These are phyloP conservation scores for Bugula neritina DNA, from an alignment of 2,888 invertebrate species.

Conservation along the genomic window DNA sequence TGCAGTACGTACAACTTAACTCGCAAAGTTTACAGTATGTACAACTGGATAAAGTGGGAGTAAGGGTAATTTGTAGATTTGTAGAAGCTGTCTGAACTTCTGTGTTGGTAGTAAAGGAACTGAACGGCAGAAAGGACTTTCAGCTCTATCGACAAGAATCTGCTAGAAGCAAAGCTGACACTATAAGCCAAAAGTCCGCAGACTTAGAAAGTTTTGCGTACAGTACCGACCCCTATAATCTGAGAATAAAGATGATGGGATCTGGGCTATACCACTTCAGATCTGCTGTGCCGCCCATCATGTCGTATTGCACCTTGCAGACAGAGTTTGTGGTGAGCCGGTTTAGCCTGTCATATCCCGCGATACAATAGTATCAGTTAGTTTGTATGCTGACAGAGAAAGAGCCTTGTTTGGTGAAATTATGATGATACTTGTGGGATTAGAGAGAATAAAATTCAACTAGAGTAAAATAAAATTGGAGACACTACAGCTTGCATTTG, in stretches of 20 bases:
- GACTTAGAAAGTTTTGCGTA: not conserved
- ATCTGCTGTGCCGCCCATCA: not conserved
- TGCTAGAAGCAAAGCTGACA: not conserved
- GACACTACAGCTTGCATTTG: too few species aligned
- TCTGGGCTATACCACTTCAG: conserved; percentile 28
- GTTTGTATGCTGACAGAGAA: too few species aligned
- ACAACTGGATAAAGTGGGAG: too few species aligned
- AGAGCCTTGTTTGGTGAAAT: too few species aligned
- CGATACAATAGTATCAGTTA: too few species aligned
- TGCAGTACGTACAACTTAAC: not conserved
- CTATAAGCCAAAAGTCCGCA: not conserved
- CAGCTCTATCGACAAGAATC: not conserved
- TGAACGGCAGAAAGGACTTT: conserved; percentile 25
- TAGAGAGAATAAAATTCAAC: too few species aligned
- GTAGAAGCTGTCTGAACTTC: too few species aligned
- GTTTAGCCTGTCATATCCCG: too few species aligned
- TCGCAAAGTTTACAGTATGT: not conserved
- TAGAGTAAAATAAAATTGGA: too few species aligned
- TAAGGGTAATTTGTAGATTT: too few species aligned
- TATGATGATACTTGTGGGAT: too few species aligned
- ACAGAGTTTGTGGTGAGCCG: conserved; percentile 26
- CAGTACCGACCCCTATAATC: conserved; percentile 11
- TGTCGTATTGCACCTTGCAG: conserved; percentile 25
- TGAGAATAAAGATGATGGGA: conserved; percentile 7
- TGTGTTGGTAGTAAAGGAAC: not conserved